These are phyloP conservation scores for Phoenicopterus ruber DNA, from an alignment of 2,113 vertebrate species.

Conservation along the genomic window DNA sequence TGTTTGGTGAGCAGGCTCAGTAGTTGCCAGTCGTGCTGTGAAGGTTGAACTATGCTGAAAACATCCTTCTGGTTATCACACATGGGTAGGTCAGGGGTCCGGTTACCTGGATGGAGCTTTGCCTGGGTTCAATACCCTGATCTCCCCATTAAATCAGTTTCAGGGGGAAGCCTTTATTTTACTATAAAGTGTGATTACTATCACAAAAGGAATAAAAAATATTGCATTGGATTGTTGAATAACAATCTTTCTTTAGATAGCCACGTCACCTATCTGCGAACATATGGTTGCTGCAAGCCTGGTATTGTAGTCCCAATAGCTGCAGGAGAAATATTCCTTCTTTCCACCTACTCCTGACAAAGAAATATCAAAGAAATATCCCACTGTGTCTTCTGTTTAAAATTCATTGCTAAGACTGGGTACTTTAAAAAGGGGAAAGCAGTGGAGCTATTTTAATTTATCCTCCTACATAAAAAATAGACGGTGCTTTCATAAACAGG, in stretches of 20 bases:
- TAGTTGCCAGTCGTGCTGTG: neutral
- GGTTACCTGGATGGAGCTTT: neutral
- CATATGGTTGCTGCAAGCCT: neutral
- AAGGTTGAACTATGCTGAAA: neutral
- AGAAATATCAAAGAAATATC: neutral
- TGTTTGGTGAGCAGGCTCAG: neutral
- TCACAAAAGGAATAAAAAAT: neutral
- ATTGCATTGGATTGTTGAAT: neutral
- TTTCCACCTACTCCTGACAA: neutral
- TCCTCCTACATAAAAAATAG: neutral
- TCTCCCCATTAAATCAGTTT: neutral
- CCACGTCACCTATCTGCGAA: neutral
- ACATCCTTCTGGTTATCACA: rapidly evolving
- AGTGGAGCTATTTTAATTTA: neutral
- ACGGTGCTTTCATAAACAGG: neutral
- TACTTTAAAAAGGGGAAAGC: neutral
- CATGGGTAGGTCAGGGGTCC: neutral
- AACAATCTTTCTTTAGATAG: neutral
- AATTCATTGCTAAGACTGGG: neutral
- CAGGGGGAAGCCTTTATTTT: neutral
- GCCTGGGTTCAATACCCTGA: neutral
- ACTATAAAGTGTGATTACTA: neutral
- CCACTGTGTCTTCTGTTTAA: neutral
- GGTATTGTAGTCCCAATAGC: neutral
- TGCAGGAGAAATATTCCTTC: neutral